These are phyloP conservation scores for Zaprionus kolodkinae DNA, from an alignment of 1,140 invertebrate species.

Conservation along the genomic window DNA sequence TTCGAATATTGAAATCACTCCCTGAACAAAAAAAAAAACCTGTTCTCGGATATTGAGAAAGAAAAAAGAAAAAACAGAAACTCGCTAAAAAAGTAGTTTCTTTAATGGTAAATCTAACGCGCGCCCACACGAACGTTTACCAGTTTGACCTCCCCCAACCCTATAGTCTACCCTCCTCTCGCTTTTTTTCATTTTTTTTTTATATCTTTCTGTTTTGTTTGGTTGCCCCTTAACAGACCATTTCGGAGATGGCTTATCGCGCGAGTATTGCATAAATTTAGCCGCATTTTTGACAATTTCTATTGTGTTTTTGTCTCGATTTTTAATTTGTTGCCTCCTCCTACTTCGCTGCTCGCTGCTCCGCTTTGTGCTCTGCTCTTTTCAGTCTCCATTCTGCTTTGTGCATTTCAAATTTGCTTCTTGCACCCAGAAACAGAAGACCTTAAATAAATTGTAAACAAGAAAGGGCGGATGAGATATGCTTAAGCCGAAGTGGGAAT, in stretches of 20 bases:
- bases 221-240: constrained; percentile 15
- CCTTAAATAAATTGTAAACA: constrained; percentile 65
- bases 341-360: background rate
- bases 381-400: constrained; percentile 45
- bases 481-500: background rate
- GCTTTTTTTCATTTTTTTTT: too few relatives aligned
- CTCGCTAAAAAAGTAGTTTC: constrained; percentile 8
- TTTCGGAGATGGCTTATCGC: constrained; percentile 67
- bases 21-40: constrained; percentile 7
- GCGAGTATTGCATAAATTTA: constrained; percentile 69
- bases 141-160: background rate
- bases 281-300: constrained; percentile 61
- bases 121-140: constrained; percentile 47
- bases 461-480: constrained; percentile 19
- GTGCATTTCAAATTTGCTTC: constrained; percentile 60
- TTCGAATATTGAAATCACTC: constrained; percentile 43
- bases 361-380: constrained; percentile 22
- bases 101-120: constrained; percentile 47
- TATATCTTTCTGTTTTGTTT: background rate
- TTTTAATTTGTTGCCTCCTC: constrained; percentile 50
- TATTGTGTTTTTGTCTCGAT: constrained; percentile 57
- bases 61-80: too few relatives aligned
- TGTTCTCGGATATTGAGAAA: constrained; percentile 19
- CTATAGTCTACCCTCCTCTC: background rate
- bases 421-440: constrained; percentile 41